Evolutionary conservation across 1,140 invertebrate species (phyloP), one percentile per base, ranked within the genome.

Genomic region (Mesaphorura yosii): DNA sequence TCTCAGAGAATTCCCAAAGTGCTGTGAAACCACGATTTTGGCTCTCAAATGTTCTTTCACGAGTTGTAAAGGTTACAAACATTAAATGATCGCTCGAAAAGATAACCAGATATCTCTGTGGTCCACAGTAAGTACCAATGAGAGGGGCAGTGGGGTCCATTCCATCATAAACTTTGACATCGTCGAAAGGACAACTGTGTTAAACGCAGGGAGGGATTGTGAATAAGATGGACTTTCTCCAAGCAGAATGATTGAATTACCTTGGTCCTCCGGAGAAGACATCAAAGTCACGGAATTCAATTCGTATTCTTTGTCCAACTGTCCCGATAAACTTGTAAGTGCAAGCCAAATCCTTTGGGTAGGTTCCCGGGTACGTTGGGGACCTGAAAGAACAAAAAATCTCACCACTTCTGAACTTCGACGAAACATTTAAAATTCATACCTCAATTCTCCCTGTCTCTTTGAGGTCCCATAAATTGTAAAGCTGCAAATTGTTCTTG

Each of bases 211-310:
- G n/a, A n/a, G n/a, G 41, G 10, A 42, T 10, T 14, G 41, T 42
- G 41, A 14, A 42, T 10, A 12, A 12, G 10, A 20, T 20, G 19
- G 28, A 47, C 40, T 40, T 0, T 4, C n/a, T 22, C 26, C 26
- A 2, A 14, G n/a, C 26, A 22, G n/a, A n/a, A n/a, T n/a, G n/a
- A n/a, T n/a, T n/a, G 29, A 84, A 86, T 88, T 75, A 98, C 93
- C 98, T 95, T 66, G 91, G 83, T 63, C 94, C 95, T 62, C 95
- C 95, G 73, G 89, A 96, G 75, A 95, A 97, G 48, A 99, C 79
- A 72, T 97, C 93, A 73, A 99, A 98, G 73, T 98, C 95, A 64
- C 89, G 78, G 75, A 98, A 98, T 72, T 92, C 90, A 57, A 99
- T 76, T 56, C 90, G 81, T 60, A 99, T 87, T 65, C 96, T 76